Evolutionary conservation across 1,140 invertebrate species (phyloP).

Genomic region (Aporrectodea caliginosa): DNA sequence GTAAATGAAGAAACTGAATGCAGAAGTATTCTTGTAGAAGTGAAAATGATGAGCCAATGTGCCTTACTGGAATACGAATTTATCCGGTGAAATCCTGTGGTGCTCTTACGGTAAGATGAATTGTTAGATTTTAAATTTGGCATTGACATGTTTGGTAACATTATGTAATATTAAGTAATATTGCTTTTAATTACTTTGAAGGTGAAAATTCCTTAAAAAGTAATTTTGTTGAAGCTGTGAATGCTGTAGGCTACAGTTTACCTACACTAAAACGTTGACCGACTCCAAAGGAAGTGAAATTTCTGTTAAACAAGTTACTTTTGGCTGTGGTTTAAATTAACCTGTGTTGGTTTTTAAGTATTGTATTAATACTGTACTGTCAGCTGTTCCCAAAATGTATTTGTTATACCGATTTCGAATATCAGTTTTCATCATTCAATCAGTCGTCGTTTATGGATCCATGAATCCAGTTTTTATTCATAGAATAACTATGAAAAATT

Average conservation of each 20-base stretch:
- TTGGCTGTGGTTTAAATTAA: neutral
- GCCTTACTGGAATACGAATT: constrained; percentile 67
- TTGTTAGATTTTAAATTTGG: constrained; percentile 7
- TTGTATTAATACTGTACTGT: too few species aligned
- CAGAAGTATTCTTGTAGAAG: neutral
- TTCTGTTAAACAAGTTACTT: neutral
- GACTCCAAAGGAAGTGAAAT: neutral
- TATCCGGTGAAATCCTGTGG: constrained; percentile 94
- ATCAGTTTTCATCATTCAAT: too few species aligned
- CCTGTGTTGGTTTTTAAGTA: too few species aligned
- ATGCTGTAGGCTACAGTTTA: neutral
- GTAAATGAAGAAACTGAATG: neutral
- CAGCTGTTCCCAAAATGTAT: too few species aligned
- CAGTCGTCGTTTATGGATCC: too few species aligned
- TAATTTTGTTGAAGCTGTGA: neutral
- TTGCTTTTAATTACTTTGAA: neutral
- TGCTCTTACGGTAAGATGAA: constrained; percentile 63
- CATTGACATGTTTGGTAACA: neutral
- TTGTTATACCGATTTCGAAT: too few species aligned
- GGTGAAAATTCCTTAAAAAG: too few species aligned
- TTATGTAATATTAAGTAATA: neutral
- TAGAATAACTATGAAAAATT: neutral
- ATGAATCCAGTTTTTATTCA: too few species aligned
- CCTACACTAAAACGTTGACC: neutral
- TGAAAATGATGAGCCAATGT: neutral